Base-by-base conservation (phyloP, 2,888 invertebrate species). In the Podotricha telesiphe region DNA sequence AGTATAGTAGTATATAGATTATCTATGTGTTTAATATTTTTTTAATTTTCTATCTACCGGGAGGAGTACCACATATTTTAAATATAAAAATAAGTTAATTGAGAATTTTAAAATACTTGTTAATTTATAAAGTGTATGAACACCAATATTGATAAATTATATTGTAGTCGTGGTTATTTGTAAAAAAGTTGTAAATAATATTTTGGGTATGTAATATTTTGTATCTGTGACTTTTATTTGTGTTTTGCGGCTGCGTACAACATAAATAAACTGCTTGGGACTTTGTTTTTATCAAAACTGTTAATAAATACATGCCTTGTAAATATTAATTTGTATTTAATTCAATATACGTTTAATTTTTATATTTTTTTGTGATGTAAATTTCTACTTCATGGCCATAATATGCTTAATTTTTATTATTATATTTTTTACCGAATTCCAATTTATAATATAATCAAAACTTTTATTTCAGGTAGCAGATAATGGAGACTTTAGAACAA, bases 401-500 rank as follows among this genome's bases (percentile, higher is more conserved):
- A 34, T 11, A 37, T 17, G 11, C 11, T 37, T 34, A 17, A 17
- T 11, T 17, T 17, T 55, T 13, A 11, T 55, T 28, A 34, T 55
- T 17, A 37, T 37, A 17, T 37, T 10, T 19, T 0, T 2, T 8
- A n/a, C n/a, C 0, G 28, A 37, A 37, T 37, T 5, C 8, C 45
- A 20, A 4, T 59, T 15, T 15, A 42, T 20, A 53, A 45, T 11
- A 47, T 10, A n/a, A 58, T 10, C 37, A 11, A 42, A 64, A 10
- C 7, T n/a, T 59, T 42, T 47, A 17, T 19, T 63, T 37, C 47
- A 62, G 55, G 48, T 67, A 65, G 17, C 17, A 11, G 1, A 22
- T 53, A 58, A 80, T 84, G 78, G 84, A 84, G 42, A 74, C 80
- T 2, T 67, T 84, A 34, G 69, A 79, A 8, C 83, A 80, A 71